A percentile compares a stretch with the other conserved stretches of the same genome.
Conservation (phyloP, 2,888 invertebrate genomes). For the Rotaria magnacalcarata region DNA sequence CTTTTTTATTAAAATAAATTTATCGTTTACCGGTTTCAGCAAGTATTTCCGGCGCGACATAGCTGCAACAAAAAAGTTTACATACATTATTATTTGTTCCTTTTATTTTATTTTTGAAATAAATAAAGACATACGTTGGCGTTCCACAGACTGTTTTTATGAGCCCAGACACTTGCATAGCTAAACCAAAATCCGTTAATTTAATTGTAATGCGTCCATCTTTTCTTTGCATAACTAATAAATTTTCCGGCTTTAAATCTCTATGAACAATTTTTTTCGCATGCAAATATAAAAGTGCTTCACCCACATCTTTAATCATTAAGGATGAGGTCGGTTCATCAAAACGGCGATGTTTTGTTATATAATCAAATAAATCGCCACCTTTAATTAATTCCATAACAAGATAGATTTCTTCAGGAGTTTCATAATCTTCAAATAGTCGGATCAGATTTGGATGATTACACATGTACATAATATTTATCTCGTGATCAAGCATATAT, state of each 20-base stretch:
- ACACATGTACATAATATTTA: constrained; percentile 59
- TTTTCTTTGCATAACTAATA: constrained; percentile 57
- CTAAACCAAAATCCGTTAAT: constrained; percentile 62
- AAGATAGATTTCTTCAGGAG: constrained; percentile 57
- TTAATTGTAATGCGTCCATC: constrained; percentile 48
- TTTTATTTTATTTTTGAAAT: neutral
- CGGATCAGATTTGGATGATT: constrained; percentile 58
- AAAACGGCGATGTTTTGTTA: constrained; percentile 60
- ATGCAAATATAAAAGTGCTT: constrained; percentile 62
- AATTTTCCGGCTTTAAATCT: constrained; percentile 61
- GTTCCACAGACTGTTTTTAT: constrained; percentile 62
- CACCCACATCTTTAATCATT: constrained; percentile 59
- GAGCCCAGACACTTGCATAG: constrained; percentile 61
- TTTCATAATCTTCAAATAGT: constrained; percentile 59
- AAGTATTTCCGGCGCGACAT: constrained; percentile 63
- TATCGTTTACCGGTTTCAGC: constrained; percentile 52
- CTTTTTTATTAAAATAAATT: neutral
- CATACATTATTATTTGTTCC: neutral
- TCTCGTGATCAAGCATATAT: constrained; percentile 60
- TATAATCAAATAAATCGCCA: constrained; percentile 62
- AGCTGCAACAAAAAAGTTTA: constrained; percentile 48
- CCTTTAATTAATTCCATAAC: constrained; percentile 61
- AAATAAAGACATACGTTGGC: constrained; percentile 53
- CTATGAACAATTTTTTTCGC: constrained; percentile 61
- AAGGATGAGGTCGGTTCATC: constrained; percentile 58